These are phyloP conservation scores for Gila robusta DNA, from an alignment of 2,797 vertebrate genomes.

Conservation along the genomic window DNA sequence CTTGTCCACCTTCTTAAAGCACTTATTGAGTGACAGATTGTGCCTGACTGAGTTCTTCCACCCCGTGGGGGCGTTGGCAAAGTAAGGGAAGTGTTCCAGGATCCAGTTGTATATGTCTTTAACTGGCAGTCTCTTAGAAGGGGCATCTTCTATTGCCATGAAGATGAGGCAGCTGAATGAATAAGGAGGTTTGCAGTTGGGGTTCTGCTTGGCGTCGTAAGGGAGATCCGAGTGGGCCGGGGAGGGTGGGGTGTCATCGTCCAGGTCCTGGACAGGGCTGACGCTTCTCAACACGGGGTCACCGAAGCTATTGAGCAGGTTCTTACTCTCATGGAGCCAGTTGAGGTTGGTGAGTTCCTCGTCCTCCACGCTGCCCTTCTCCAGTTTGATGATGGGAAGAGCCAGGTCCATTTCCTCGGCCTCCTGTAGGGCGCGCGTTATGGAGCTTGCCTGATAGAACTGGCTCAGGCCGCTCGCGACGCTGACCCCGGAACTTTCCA, in stretches of 20 bases:
- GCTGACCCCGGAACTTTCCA: constrained; percentile 87
- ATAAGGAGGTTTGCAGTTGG: constrained; percentile 90
- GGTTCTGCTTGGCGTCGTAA: constrained; percentile 90
- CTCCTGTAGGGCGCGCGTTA: constrained; percentile 84
- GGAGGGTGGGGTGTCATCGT: constrained; percentile 86
- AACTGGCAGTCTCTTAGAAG: constrained; percentile 87
- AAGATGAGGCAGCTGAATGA: constrained; percentile 94
- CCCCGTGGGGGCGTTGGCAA: constrained; percentile 89
- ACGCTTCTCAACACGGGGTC: constrained; percentile 88
- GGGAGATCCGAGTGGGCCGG: constrained; percentile 86
- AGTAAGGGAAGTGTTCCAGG: constrained; percentile 91
- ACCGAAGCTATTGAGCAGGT: constrained; percentile 90
- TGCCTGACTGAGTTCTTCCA: constrained; percentile 94
- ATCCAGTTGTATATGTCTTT: constrained; percentile 96
- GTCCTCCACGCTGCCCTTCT: constrained; percentile 87
- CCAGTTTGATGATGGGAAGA: constrained; percentile 78
- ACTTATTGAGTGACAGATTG: constrained; percentile 91
- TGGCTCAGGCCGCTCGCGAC: constrained; percentile 85
- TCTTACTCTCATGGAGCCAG: constrained; percentile 91
- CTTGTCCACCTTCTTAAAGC: constrained; percentile 94
- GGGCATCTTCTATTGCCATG: constrained; percentile 93
- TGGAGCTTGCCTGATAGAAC: constrained; percentile 80
- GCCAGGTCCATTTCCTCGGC: constrained; percentile 87
- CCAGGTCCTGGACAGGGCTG: constrained; percentile 86
- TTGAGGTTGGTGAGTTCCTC: constrained; percentile 92